Conservation (phyloP, 2,797 vertebrate species). For the Botia almorhae region DNA sequence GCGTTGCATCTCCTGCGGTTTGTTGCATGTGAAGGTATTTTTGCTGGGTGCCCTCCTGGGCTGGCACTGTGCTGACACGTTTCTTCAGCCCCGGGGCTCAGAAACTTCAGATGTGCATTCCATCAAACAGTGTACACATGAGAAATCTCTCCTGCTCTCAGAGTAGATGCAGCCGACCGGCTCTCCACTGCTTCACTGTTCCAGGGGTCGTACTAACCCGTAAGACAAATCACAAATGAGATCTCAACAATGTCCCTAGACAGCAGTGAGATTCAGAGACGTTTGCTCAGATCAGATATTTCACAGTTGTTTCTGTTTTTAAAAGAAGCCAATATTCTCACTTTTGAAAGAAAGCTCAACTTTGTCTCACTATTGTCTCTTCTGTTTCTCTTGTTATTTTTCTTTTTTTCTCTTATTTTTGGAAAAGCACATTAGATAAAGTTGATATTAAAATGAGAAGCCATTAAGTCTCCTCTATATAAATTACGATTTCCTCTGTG, state of each 20-base stretch:
- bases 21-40: constrained; percentile 67
- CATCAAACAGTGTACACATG: constrained; percentile 78
- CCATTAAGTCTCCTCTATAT: too few relatives aligned
- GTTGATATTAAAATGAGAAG: too few relatives aligned
- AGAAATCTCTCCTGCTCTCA: constrained; percentile 62
- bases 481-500: too few relatives aligned
- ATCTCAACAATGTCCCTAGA: not conserved
- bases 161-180: not conserved
- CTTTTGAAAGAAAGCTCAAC: too few relatives aligned
- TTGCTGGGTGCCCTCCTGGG: constrained; percentile 74
- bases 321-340: too few relatives aligned
- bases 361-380: too few relatives aligned
- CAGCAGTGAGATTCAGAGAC: not conserved
- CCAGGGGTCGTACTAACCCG: not conserved
- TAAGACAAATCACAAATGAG: not conserved
- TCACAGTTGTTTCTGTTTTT: too few relatives aligned
- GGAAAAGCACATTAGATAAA: too few relatives aligned
- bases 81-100: constrained; percentile 75
- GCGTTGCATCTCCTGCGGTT: constrained; percentile 50
- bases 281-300: too few relatives aligned
- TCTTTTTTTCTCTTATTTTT: too few relatives aligned
- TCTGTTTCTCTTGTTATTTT: too few relatives aligned
- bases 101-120: constrained; percentile 79
- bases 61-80: constrained; percentile 82
- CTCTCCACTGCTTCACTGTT: constrained; percentile 10